Evolutionary conservation across 2,888 invertebrate species (phyloP).

Genomic region (Dichetophora obliterata): DNA sequence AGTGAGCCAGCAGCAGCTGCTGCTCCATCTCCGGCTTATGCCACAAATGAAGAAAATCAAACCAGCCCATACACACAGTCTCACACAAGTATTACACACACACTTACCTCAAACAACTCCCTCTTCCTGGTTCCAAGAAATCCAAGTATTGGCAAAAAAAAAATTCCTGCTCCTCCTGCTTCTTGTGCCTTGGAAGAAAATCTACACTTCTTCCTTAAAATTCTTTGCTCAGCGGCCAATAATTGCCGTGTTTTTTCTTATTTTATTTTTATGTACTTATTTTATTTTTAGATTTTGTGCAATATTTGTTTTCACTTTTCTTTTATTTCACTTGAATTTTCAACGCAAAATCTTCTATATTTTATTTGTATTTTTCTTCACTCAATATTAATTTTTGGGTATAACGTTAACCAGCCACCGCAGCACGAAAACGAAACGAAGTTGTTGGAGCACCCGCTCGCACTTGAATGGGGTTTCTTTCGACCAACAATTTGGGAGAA

Average conservation of each 20-base stretch:
- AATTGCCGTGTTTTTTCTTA: background rate
- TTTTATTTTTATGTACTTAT: constrained; percentile 23
- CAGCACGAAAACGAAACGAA: constrained; percentile 20
- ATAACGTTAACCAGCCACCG: constrained; percentile 26
- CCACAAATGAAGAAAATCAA: background rate
- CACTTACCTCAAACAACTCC: constrained; percentile 29
- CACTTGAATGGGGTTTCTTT: constrained; percentile 31
- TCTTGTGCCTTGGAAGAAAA: constrained; percentile 15
- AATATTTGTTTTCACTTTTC: constrained; percentile 32
- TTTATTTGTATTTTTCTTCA: background rate
- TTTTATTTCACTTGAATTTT: constrained; percentile 27
- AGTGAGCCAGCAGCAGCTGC: constrained; percentile 5
- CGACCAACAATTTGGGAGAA: constrained; percentile 27
- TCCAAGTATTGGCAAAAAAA: constrained; percentile 12
- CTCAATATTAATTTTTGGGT: constrained; percentile 27
- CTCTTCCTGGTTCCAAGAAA: constrained; percentile 12
- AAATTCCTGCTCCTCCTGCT: background rate
- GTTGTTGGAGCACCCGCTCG: constrained; percentile 39
- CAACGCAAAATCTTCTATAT: background rate
- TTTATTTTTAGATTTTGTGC: constrained; percentile 32
- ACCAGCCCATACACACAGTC: background rate
- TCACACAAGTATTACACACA: background rate
- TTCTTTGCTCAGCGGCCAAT: constrained; percentile 8
- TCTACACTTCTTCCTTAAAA: constrained; percentile 5
- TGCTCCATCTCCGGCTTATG: background rate